These are phyloP conservation scores for Drosophila yooni DNA, from an alignment of 2,888 invertebrate genomes.

Conservation along the genomic window DNA sequence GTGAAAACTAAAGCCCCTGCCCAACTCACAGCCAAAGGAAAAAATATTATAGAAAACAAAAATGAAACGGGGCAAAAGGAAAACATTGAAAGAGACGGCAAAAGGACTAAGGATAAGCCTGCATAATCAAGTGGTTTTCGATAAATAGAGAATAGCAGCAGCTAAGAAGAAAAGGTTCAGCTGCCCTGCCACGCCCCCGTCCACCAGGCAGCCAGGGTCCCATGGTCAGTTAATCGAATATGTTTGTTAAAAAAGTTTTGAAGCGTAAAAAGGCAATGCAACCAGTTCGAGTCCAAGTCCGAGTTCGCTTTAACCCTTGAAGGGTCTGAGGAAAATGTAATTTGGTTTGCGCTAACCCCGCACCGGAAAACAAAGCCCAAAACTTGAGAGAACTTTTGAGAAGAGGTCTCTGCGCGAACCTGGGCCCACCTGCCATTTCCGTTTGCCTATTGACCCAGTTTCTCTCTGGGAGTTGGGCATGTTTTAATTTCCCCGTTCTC, in stretches of 20 bases:
- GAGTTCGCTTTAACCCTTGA: conserved; percentile 30
- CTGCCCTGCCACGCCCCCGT: conserved; percentile 3
- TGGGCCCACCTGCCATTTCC: conserved; percentile 44
- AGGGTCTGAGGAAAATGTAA: conserved; percentile 61
- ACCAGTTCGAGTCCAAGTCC: conserved; percentile 16
- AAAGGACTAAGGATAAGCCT: conserved; percentile 75
- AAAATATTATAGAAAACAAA: conserved; percentile 53
- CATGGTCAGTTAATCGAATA: conserved; percentile 74
- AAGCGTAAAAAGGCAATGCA: conserved; percentile 72
- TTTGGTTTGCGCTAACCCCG: conserved; percentile 42
- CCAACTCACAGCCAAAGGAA: conserved; percentile 15
- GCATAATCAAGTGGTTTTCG: conserved; percentile 82
- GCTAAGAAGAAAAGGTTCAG: conserved; percentile 28
- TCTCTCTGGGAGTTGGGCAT: conserved; percentile 47
- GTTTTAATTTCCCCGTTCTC: conserved; percentile 70
- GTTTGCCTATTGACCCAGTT: conserved; percentile 64
- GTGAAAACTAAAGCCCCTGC: conserved; percentile 54
- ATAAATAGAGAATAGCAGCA: conserved; percentile 72
- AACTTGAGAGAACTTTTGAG: conserved; percentile 44
- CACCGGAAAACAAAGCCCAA: conserved; percentile 48
- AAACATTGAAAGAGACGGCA: conserved; percentile 44
- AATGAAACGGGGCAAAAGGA: conserved; percentile 47
- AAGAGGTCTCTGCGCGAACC: conserved; percentile 22
- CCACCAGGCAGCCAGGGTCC: conserved; percentile 13
- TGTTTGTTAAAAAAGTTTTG: conserved; percentile 76